Evolutionary conservation across 2,888 invertebrate species (phyloP), one percentile per base, ranked within the genome.

Genomic region (Exephanes ischioxanthus): DNA sequence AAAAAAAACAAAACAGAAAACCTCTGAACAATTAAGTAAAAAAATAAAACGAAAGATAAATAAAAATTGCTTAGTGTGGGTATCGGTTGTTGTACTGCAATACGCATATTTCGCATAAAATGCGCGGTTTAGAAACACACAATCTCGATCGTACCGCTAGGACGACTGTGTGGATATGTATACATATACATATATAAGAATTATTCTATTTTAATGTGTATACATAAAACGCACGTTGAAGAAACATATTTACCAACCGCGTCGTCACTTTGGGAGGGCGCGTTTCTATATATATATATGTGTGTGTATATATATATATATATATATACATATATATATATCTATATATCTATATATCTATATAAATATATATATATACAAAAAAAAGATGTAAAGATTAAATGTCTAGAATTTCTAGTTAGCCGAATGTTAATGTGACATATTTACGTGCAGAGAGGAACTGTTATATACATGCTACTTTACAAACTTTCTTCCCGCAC

Each of bases 201-300:
- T 55, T 51, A 70, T 70, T 68, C 53, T 58, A 58, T 70, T 68
- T 70, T 70, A 70, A 55, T 41, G 55, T 68, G 66, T 71, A 72
- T 26, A 73, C 70, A 76, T 70, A 70, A 72, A 72, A 71, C 37
- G 63, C 51, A 71, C 61, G 66, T 80, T 45, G 55, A 41, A 16
- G 51, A 80, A 80, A 73, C 55, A 70, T 61, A 61, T 80, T 72
- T 71, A 61, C 71, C 61, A 79, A 53, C 48, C 58, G 78, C 84
- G 81, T 87, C 72, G 76, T 77, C 53, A 53, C 72, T 53, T 73
- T 48, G 51, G 70, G 55, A 51, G 73, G 81, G 73, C 81, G 87
- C 82, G 80, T 85, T 76, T 67, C 53, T 53, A 53, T 53, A 51
- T 37, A 11, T 11, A 41, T 41, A 11, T 41, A 9, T 41, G 5